Base-by-base conservation (phyloP, 2,797 vertebrate species). In the Gallinago stenura region DNA sequence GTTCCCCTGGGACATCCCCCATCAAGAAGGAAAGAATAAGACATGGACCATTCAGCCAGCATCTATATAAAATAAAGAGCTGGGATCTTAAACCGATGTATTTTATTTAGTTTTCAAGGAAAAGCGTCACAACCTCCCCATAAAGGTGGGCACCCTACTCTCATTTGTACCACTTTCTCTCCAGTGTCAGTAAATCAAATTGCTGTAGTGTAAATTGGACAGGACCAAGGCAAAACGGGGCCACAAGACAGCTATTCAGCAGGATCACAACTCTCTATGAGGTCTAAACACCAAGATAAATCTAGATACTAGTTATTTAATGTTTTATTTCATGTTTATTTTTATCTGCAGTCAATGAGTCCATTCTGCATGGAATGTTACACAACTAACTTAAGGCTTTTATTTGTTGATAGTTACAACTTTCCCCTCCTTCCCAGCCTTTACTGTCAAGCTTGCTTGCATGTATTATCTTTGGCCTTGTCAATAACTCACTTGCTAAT, bases 321-420 rank as follows among this genome's bases (percentile, higher is more conserved):
- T 19, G 33, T 7, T 96, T 94, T 81, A 96, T 92, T 95, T 93
- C 61, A 85, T 0, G 20, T 96, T 96, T 94, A 92, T 60, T 84
- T 86, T 86, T 64, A 31, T 90, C 89, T 82, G 92, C 64, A 80
- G 60, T 89, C 92, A 83, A 45, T 33, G 76, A 93, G 90, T 89
- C 87, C 68, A 95, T 92, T 85, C 80, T 97, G 91, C 61, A 77
- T 97, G 98, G 97, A 98, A 98, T 98, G 98, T 97, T 93, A 94
- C 56, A 97, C 75, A 95, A 89, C 80, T 97, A 95, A 97, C 85
- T 93, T 54, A 89, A 83, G 94, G 95, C 65, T 95, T 94, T 96
- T 86, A 69, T 66, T 83, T 82, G 64, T 69, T 7, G 13, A 81
- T 41, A 72, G 53, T 78, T 51, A 76, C 82, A 88, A 21, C 65